Conservation (phyloP, 2,797 vertebrate genomes). For the Ctenosaura bakeri region DNA sequence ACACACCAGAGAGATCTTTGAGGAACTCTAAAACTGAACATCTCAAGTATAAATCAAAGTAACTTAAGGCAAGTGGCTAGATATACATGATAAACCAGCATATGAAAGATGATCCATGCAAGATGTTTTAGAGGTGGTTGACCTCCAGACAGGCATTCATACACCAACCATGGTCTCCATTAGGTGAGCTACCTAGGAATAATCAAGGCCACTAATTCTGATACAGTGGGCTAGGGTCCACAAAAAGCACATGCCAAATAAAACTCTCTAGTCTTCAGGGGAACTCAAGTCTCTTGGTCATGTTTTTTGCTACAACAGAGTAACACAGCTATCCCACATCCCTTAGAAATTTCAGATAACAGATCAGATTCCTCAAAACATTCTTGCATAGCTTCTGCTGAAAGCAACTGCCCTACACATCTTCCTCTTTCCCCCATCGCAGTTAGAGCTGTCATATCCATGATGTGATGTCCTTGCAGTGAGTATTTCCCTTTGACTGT, state of each 20-base stretch:
- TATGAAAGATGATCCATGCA: neutral
- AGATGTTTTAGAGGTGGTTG: neutral
- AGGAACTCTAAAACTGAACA: neutral
- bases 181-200: neutral
- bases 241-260: no score
- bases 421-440: neutral
- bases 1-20: no score
- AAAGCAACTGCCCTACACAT: neutral
- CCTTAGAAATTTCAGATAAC: no score
- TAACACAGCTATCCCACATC: no score
- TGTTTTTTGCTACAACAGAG: no score
- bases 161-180: neutral
- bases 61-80: conserved; percentile 8
- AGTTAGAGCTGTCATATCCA: no score
- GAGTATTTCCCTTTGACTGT: neutral
- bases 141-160: neutral
- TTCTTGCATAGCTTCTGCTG: no score
- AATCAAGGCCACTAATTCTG: no score
- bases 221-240: no score
- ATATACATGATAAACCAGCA: neutral
- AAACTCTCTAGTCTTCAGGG: no score
- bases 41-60: conserved; percentile 25
- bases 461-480: neutral
- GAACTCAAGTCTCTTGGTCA: no score
- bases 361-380: neutral